phyloP scores from a whole-genome alignment of 2,113 vertebrate genomes.

The Charadrius vociferus region DNA sequence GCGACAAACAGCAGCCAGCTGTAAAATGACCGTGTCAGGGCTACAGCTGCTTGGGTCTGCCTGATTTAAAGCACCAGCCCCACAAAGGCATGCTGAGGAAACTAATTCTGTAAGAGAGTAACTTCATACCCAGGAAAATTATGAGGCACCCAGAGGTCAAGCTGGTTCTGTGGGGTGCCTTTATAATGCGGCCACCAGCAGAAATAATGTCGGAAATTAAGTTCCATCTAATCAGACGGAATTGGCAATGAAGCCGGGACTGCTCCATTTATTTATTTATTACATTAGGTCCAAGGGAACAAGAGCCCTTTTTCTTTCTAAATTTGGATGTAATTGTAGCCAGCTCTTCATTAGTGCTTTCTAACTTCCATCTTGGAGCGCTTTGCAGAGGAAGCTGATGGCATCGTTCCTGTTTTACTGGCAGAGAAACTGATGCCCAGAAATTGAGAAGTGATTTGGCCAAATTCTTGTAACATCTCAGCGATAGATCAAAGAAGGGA shows the following conservation, averaged over 20 bases:
- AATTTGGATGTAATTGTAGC: slow-evolving; percentile 37
- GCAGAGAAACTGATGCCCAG: background rate
- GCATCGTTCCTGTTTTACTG: slow-evolving; percentile 1
- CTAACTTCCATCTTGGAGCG: background rate
- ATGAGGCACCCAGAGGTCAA: slow-evolving; percentile 33
- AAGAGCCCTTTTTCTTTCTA: slow-evolving; percentile 36
- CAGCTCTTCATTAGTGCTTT: slow-evolving; percentile 43
- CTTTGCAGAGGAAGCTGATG: background rate
- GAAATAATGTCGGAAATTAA: slow-evolving; percentile 28
- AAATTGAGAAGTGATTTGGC: background rate
- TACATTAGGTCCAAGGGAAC: slow-evolving; percentile 29
- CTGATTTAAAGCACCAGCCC: slow-evolving; percentile 52
- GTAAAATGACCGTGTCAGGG: slow-evolving; percentile 45
- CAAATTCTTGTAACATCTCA: background rate
- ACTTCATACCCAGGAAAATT: slow-evolving; percentile 25
- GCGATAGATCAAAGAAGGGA: background rate
- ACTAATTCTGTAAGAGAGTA: slow-evolving; percentile 4
- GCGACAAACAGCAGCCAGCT: slow-evolving; percentile 60
- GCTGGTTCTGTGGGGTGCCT: slow-evolving; percentile 23
- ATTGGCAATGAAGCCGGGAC: slow-evolving; percentile 1
- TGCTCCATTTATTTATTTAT: slow-evolving; percentile 56
- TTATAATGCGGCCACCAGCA: background rate
- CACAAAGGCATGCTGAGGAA: slow-evolving; percentile 25
- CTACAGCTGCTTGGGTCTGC: slow-evolving; percentile 42
- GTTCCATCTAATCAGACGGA: slow-evolving; percentile 37